phyloP scores from a whole-genome alignment of 2,888 invertebrate species.

The Ophion obscuratus region DNA sequence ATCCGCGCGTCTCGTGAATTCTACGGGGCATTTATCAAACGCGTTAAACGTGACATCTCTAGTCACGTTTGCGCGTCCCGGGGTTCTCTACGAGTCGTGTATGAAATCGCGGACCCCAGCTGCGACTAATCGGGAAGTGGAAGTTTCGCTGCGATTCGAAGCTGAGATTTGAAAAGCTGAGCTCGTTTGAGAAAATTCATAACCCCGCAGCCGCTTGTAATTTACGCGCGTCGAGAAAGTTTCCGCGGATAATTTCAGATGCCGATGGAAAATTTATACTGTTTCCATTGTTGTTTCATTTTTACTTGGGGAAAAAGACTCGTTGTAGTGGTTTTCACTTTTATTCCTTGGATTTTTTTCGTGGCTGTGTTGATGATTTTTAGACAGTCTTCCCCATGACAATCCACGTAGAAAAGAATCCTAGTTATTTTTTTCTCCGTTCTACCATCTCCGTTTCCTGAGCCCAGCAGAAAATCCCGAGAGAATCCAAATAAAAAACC shows the following conservation, averaged over 20 bases:
- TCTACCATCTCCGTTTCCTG: no score
- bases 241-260: not conserved
- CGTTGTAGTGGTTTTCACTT: not conserved
- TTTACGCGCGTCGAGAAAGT: not conserved
- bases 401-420: no score
- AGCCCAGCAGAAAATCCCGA: no score
- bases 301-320: not conserved
- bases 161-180: slow-evolving; percentile 5
- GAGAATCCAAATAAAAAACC: no score
- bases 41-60: slow-evolving; percentile 37
- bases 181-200: slow-evolving; percentile 5
- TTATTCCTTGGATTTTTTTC: no score
- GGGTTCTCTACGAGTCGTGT: slow-evolving; percentile 15
- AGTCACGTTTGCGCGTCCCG: slow-evolving; percentile 38
- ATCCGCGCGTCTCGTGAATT: slow-evolving; percentile 34
- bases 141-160: slow-evolving; percentile 16
- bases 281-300: not conserved
- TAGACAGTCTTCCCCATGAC: not conserved
- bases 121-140: slow-evolving; percentile 30
- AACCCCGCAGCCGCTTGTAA: not conserved
- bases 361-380: not conserved
- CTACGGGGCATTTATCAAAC: slow-evolving; percentile 42
- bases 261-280: not conserved
- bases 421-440: no score
- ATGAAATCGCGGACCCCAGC: slow-evolving; percentile 28